Evolutionary conservation across 2,888 invertebrate species (phyloP).

Genomic region (Tortrix viridana): DNA sequence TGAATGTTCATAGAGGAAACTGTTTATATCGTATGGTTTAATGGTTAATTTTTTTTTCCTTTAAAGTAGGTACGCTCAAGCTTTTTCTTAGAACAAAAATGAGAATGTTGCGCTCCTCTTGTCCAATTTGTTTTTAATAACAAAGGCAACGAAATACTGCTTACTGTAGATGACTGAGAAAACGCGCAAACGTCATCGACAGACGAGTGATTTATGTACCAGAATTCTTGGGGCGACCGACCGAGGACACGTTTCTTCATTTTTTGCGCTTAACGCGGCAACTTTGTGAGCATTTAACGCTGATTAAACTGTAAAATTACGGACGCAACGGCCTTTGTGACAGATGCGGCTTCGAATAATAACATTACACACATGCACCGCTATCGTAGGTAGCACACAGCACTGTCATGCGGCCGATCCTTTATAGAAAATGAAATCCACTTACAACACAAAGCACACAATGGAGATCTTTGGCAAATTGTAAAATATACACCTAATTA

Average conservation of each 20-base stretch:
- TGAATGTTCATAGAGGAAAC: slow-evolving; percentile 39
- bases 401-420: slow-evolving; percentile 70
- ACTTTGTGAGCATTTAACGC: slow-evolving; percentile 81
- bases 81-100: not conserved
- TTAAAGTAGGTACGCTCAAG: no score
- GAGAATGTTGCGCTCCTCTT: not conserved
- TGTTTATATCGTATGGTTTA: not conserved
- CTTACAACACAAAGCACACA: slow-evolving; percentile 77
- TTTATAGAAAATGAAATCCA: slow-evolving; percentile 76
- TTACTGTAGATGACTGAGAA: slow-evolving; percentile 32
- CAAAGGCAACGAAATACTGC: slow-evolving; percentile 32
- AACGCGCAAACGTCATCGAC: slow-evolving; percentile 67
- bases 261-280: slow-evolving; percentile 66
- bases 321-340: slow-evolving; percentile 77
- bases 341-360: slow-evolving; percentile 82
- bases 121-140: slow-evolving; percentile 31
- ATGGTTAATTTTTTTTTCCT: no score
- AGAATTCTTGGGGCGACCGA: slow-evolving; percentile 64
- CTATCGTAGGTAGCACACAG: slow-evolving; percentile 67
- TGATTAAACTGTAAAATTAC: slow-evolving; percentile 85
- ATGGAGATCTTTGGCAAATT: slow-evolving; percentile 80
- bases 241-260: slow-evolving; percentile 57
- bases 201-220: slow-evolving; percentile 72
- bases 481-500: slow-evolving; percentile 83
- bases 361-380: slow-evolving; percentile 77